Conservation (phyloP, 2,113 vertebrate species). For the Heterocephalus glaber region DNA sequence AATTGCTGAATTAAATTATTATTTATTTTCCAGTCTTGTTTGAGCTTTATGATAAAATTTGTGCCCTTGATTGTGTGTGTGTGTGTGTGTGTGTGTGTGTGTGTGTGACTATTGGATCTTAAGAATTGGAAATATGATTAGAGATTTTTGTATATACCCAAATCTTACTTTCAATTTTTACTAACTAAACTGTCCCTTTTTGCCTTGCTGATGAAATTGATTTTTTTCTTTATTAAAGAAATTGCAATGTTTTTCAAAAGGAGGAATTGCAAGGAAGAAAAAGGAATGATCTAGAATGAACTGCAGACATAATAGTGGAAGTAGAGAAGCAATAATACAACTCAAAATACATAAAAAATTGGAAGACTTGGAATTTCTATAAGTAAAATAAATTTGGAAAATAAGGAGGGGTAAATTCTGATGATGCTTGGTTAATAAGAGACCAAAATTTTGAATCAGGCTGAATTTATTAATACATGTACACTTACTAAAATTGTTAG, state of each 20-base stretch:
- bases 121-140: neutral
- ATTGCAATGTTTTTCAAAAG: neutral
- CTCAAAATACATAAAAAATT: neutral
- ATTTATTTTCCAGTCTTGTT: neutral
- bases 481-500: neutral
- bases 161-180: neutral
- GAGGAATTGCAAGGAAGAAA: neutral
- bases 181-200: neutral
- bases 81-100: neutral
- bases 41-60: neutral
- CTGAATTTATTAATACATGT: neutral
- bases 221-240: conserved; percentile 1
- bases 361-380: neutral
- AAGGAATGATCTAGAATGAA: neutral
- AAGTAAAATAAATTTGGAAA: neutral
- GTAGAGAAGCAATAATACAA: neutral
- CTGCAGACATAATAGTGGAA: neutral
- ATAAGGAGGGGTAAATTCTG: neutral
- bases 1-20: neutral
- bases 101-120: neutral
- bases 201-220: neutral
- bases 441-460: neutral
- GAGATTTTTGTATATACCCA: neutral
- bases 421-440: neutral
- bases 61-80: neutral